Evolutionary conservation across 2,113 vertebrate species (phyloP), one percentile per base, ranked within the genome.

Genomic region (Oreocharis arfaki): DNA sequence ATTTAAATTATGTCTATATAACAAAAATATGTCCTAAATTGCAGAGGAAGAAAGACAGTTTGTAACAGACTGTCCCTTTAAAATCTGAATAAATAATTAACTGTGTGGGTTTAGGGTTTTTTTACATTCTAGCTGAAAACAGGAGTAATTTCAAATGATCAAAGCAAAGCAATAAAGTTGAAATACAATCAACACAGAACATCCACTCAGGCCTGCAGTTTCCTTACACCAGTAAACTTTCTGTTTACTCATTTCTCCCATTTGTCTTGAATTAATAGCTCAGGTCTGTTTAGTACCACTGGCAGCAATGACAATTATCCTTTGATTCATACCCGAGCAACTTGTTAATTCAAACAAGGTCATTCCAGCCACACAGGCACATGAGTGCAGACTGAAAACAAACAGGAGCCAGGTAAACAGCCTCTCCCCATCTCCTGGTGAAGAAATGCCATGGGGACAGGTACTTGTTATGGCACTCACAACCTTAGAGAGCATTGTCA

Each of bases 221-320:
- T 88, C 44, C 60, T 74, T 80, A 71, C 4, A 88, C 64, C 71
- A 86, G 79, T 90, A 92, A 95, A 96, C 93, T 96, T 94, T 96
- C 78, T 95, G 87, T 92, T 96, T 96, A 96, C 85, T 86, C 75
- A 71, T 90, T 97, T 97, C 79, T 90, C 52, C 60, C 85, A 93
- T 91, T 96, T 89, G 89, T 84, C 87, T 94, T 91, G 84, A 88
- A 94, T 97, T 95, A 94, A 84, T 88, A 75, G 93, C 60, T 93
- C 65, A 91, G 73, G 87, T 95, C 92, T 97, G 95, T 68, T 95
- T 84, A 93, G 84, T 96, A 78, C 67, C 92, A 91, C 60, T 84
- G 59, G 71, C 95, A 96, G 87, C 71, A 96, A 50, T 73, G 81
- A 78, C 90, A 95, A 96, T 88, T 96, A 88, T 49, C 57, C 70